A percentile compares a stretch with the other conserved stretches of the same genome.
These are phyloP conservation scores for Atta cephalotes DNA, from an alignment of 1,140 invertebrate genomes.

Conservation along the genomic window DNA sequence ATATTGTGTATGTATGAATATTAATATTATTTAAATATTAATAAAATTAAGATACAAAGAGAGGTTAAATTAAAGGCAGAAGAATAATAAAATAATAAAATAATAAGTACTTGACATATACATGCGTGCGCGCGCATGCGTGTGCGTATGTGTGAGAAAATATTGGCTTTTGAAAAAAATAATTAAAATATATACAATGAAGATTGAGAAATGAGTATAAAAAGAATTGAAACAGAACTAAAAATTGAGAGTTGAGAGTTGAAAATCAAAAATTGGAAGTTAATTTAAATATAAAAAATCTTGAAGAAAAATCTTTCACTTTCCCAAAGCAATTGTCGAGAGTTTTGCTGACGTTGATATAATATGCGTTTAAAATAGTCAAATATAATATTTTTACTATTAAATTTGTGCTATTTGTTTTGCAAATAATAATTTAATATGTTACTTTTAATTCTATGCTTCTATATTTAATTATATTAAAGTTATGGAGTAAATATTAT, in stretches of 20 bases:
- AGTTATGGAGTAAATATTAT: neutral
- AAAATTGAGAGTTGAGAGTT: neutral
- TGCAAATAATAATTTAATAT: neutral
- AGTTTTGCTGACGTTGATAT: neutral
- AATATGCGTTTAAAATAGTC: neutral
- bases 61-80: neutral
- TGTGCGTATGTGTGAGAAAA: neutral
- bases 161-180: neutral
- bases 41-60: neutral
- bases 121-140: too few species aligned
- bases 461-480: neutral
- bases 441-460: neutral
- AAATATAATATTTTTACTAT: neutral
- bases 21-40: constrained; percentile 20
- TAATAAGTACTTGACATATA: neutral
- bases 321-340: neutral
- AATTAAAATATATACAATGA: neutral
- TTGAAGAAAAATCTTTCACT: neutral
- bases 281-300: neutral
- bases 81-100: neutral
- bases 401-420: neutral
- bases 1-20: neutral
- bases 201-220: neutral
- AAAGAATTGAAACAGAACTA: neutral
- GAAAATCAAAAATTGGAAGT: neutral